Conservation (phyloP, 2,888 invertebrate genomes). For the Drosophila stalkeri region DNA sequence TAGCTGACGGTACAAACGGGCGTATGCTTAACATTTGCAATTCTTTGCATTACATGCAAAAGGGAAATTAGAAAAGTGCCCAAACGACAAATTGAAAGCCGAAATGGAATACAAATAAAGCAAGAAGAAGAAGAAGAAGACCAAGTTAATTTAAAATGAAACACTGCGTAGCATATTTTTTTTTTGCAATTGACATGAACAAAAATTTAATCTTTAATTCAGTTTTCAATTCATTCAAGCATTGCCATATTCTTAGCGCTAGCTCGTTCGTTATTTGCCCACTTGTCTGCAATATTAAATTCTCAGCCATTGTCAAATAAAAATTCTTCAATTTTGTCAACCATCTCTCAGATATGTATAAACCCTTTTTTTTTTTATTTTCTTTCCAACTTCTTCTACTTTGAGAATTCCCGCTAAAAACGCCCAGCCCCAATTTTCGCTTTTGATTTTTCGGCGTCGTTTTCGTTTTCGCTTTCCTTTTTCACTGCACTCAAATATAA, state of each 20-base stretch:
- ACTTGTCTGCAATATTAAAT: slow-evolving; percentile 46
- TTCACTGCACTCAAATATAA: slow-evolving; percentile 44
- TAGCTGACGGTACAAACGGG: slow-evolving; percentile 40
- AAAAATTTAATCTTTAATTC: slow-evolving; percentile 23
- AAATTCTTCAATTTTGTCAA: slow-evolving; percentile 37
- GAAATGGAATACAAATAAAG: slow-evolving; percentile 74
- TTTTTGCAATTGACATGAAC: slow-evolving; percentile 12
- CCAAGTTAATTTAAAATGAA: not conserved
- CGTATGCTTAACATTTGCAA: slow-evolving; percentile 78
- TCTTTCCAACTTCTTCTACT: slow-evolving; percentile 1
- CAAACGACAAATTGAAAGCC: slow-evolving; percentile 62
- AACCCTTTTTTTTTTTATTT: slow-evolving; percentile 19
- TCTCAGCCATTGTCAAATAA: slow-evolving; percentile 47
- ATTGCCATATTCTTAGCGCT: slow-evolving; percentile 4
- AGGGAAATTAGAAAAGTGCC: slow-evolving; percentile 63
- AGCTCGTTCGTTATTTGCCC: not conserved
- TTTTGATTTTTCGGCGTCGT: slow-evolving; percentile 39
- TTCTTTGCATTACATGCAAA: slow-evolving; percentile 63
- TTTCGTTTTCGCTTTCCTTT: slow-evolving; percentile 61
- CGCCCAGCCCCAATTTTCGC: slow-evolving; percentile 38
- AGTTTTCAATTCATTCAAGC: slow-evolving; percentile 25
- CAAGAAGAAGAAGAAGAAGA: not conserved
- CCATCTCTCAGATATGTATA: slow-evolving; percentile 34
- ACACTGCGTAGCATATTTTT: not conserved
- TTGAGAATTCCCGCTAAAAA: slow-evolving; percentile 37